A percentile compares a stretch with the other conserved stretches of the same genome.
Evolutionary conservation across 2,113 vertebrate genomes (phyloP).

Genomic region (Chroicocephalus ridibundus): DNA sequence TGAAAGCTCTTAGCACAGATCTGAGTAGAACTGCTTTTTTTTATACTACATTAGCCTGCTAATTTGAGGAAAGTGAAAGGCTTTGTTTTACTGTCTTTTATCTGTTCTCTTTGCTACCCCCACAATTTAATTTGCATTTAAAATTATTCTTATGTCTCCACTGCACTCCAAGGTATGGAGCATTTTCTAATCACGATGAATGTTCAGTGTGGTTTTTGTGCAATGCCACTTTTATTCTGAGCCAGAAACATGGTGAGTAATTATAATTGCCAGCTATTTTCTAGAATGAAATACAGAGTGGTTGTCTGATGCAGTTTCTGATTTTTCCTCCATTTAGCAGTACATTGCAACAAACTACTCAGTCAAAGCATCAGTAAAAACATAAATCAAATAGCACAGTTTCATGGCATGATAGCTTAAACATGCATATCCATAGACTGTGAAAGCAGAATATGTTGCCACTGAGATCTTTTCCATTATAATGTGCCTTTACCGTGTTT

Average conservation of each 20-base stretch:
- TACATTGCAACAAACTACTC: slow-evolving; percentile 43
- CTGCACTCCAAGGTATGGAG: slow-evolving; percentile 75
- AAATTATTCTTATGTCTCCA: slow-evolving; percentile 80
- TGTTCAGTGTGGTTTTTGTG: slow-evolving; percentile 67
- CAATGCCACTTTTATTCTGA: slow-evolving; percentile 72
- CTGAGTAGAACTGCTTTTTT: slow-evolving; percentile 69
- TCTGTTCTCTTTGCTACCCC: slow-evolving; percentile 78
- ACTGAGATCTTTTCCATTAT: neutral
- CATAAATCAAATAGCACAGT: slow-evolving; percentile 40
- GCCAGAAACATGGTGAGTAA: slow-evolving; percentile 75
- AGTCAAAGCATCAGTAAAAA: slow-evolving; percentile 42
- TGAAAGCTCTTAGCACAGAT: slow-evolving; percentile 70
- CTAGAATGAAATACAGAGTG: slow-evolving; percentile 62
- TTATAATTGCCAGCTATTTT: slow-evolving; percentile 73
- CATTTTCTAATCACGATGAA: slow-evolving; percentile 73
- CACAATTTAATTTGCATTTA: slow-evolving; percentile 84
- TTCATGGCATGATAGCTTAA: slow-evolving; percentile 19
- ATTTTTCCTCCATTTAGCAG: slow-evolving; percentile 45
- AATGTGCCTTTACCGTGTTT: neutral
- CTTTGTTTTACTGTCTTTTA: slow-evolving; percentile 81
- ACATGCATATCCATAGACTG: neutral
- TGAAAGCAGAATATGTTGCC: slow-evolving; percentile 18
- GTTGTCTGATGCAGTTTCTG: slow-evolving; percentile 44
- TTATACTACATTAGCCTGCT: slow-evolving; percentile 74
- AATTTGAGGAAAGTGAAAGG: slow-evolving; percentile 81